phyloP scores from a whole-genome alignment of 2,888 invertebrate species.

The Drosophila niveifrons region DNA sequence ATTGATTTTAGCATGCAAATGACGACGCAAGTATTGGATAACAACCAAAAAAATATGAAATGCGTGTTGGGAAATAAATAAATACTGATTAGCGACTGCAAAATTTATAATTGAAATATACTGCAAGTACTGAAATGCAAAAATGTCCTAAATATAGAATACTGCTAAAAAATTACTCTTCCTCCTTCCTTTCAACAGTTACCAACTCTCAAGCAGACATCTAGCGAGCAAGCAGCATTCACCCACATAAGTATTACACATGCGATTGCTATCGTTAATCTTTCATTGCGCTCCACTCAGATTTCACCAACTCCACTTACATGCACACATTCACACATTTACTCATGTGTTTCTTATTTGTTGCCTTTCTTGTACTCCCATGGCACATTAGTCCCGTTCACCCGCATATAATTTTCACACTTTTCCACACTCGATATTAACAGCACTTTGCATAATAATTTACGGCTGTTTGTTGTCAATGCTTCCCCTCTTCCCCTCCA shows the following conservation, averaged over 20 bases:
- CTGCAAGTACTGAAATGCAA: background rate
- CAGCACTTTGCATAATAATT: conserved; percentile 69
- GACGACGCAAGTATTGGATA: conserved; percentile 7
- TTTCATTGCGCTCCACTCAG: conserved; percentile 34
- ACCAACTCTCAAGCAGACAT: background rate
- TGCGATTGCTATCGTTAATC: conserved; percentile 36
- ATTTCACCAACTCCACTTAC: conserved; percentile 40
- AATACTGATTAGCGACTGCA: background rate
- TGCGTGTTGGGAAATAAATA: background rate
- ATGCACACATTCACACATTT: conserved; percentile 3
- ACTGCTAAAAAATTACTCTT: background rate
- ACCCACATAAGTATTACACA: conserved; percentile 23
- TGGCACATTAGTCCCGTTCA: conserved; percentile 32
- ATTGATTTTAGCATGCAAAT: conserved; percentile 28
- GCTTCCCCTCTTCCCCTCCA: background rate
- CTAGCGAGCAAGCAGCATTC: conserved; percentile 3
- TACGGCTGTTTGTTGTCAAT: conserved; percentile 54
- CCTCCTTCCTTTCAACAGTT: conserved; percentile 9
- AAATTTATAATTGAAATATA: background rate
- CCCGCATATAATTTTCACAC: conserved; percentile 50
- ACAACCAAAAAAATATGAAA: background rate
- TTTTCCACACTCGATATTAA: conserved; percentile 47
- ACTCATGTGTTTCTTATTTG: conserved; percentile 1
- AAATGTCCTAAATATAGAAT: no score
- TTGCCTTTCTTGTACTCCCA: background rate